Evolutionary conservation across 2,113 vertebrate genomes (phyloP), one percentile per base, ranked within the genome.

Genomic region (Pao palembangensis): DNA sequence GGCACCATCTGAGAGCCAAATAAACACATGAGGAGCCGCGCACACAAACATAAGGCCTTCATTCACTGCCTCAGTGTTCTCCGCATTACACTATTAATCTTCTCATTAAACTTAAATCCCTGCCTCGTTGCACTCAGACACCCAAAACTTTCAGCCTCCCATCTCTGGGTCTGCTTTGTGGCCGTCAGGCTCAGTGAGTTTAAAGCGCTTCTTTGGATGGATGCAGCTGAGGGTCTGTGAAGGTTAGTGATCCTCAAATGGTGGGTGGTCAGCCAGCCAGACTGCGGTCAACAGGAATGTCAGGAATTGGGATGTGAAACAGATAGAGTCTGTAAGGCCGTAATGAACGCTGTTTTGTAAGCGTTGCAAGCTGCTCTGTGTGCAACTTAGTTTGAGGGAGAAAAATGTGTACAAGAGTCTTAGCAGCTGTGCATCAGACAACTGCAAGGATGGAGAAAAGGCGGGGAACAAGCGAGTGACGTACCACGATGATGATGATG

Each of bases 1-100:
- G 82, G 82, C 78, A 76, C 25, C 31, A 16, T 60, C 58, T 42
- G 19, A 52, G 58, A 12, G 62, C 71, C 62, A 75, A 58, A 62
- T 12, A 73, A 71, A 49, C 74, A 60, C 53, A 61, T 61, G 79
- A 41, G 68, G 64, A 16, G 21, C 18, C 44, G 55, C 52, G 53
- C 61, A 73, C 69, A 70, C 55, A 70, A 46, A 83, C 67, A 85
- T 75, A 85, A 57, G 34, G 55, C 72, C 54, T 70, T 69, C 79
- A 81, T 85, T 89, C 82, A 85, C 75, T 13, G 54, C 69, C 44
- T 48, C 49, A 8, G 59, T 47, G 51, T 28, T 71, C 65, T 75
- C 58, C 68, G 64, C 31, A 61, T 75, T 65, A 72, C 70, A 52
- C 46, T 19, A 54, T 55, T 75, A 67, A 78, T 75, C 76, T 54